Percentiles rank a stretch among this genome's conserved stretches.
Evolutionary conservation across 2,888 invertebrate genomes (phyloP).

Genomic region (Sisyra terminalis): DNA sequence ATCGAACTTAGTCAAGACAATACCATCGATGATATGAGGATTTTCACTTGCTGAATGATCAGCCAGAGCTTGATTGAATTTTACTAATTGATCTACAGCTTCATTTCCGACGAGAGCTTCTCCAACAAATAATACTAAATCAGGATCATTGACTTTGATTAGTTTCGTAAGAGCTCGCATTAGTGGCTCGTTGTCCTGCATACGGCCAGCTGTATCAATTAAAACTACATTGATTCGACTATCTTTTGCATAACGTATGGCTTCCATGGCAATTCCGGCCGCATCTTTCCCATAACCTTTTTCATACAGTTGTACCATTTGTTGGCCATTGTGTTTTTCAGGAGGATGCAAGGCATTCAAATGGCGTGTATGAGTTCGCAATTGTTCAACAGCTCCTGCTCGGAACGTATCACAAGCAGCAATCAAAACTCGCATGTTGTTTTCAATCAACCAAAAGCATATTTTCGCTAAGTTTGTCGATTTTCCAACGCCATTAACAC

Average conservation of each 20-base stretch:
- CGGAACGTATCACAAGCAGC: constrained; percentile 99
- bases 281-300: constrained; percentile 96
- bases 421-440: constrained; percentile 86
- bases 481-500: constrained; percentile 97
- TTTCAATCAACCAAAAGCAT: constrained; percentile 98
- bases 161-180: constrained; percentile 97
- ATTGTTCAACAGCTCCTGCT: constrained; percentile 96
- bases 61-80: constrained; percentile 95
- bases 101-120: constrained; percentile 99
- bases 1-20: constrained; percentile 98
- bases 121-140: constrained; percentile 96
- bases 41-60: constrained; percentile 65
- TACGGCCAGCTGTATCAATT: constrained; percentile 98
- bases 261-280: constrained; percentile 95
- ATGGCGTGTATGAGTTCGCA: constrained; percentile 85
- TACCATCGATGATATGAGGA: constrained; percentile 94
- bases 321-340: constrained; percentile 44
- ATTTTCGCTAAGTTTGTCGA: constrained; percentile 98
- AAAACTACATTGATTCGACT: constrained; percentile 76
- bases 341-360: constrained; percentile 87
- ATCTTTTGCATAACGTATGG: constrained; percentile 78
- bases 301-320: constrained; percentile 91
- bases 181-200: constrained; percentile 99
- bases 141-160: constrained; percentile 94
- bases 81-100: constrained; percentile 96